phyloP scores from a whole-genome alignment of 1,140 invertebrate genomes.

The Eubasilissa regina region DNA sequence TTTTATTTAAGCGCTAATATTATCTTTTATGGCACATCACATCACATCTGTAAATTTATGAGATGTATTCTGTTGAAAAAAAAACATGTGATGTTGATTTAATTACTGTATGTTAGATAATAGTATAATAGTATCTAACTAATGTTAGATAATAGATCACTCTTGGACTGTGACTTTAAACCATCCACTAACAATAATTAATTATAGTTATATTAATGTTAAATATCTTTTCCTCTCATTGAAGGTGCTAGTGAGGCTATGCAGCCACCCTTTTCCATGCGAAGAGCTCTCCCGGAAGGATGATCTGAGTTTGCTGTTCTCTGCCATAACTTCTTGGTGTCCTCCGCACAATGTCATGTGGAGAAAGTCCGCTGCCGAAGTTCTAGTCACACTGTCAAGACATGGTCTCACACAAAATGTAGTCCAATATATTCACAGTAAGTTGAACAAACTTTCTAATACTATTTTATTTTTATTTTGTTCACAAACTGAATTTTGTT shows the following conservation, averaged over 20 bases:
- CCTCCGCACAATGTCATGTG: slow-evolving; percentile 94
- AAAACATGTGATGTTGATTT: too few relatives aligned
- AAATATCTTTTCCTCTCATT: slow-evolving; percentile 41
- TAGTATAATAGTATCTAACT: too few relatives aligned
- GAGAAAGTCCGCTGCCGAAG: slow-evolving; percentile 97
- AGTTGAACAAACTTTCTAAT: slow-evolving; percentile 66
- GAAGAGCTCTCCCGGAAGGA: slow-evolving; percentile 98
- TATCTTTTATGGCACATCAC: too few relatives aligned
- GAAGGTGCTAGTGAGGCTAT: slow-evolving; percentile 93
- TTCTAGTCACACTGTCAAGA: slow-evolving; percentile 94
- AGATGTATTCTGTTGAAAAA: too few relatives aligned
- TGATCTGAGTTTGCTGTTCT: slow-evolving; percentile 95
- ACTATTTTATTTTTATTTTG: background rate
- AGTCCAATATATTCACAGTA: slow-evolving; percentile 97
- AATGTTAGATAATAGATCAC: too few relatives aligned
- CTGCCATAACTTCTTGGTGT: slow-evolving; percentile 96
- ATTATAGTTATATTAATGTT: too few relatives aligned
- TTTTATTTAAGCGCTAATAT: too few relatives aligned
- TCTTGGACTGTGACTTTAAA: too few relatives aligned
- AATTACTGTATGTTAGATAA: too few relatives aligned
- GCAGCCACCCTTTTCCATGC: slow-evolving; percentile 92
- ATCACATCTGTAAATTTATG: too few relatives aligned
- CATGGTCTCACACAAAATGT: slow-evolving; percentile 94
- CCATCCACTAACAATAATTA: too few relatives aligned
- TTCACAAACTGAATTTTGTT: background rate